Evolutionary conservation across 2,888 invertebrate genomes (phyloP).

Genomic region (Philereme transversata): DNA sequence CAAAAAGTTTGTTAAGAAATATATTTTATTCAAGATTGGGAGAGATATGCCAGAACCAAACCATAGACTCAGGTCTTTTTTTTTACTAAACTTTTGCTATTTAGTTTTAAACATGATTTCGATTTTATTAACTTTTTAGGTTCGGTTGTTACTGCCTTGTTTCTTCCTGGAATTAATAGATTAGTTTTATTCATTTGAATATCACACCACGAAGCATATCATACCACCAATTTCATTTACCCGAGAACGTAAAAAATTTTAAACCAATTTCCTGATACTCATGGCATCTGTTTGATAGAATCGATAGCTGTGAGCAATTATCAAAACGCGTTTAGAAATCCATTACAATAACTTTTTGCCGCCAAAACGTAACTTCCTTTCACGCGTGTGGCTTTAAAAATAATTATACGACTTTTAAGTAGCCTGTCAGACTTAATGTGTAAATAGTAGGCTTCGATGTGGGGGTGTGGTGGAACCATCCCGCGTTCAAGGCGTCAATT

Average conservation of each 20-base stretch:
- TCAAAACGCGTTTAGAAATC: conserved; percentile 66
- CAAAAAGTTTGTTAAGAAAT: too few relatives aligned
- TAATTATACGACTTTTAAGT: conserved; percentile 78
- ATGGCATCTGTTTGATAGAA: conserved; percentile 64
- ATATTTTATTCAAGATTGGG: too few relatives aligned
- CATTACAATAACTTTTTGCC: conserved; percentile 66
- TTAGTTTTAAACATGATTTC: too few relatives aligned
- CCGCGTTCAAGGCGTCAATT: conserved; percentile 72
- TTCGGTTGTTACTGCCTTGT: too few relatives aligned
- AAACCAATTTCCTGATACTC: conserved; percentile 47
- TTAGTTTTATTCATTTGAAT: not conserved
- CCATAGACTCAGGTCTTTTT: too few relatives aligned
- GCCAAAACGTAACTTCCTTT: conserved; percentile 53
- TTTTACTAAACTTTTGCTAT: too few relatives aligned
- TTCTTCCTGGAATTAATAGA: too few relatives aligned
- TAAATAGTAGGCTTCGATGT: conserved; percentile 74
- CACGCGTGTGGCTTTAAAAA: conserved; percentile 67
- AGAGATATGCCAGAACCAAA: too few relatives aligned
- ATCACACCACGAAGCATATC: conserved; percentile 1
- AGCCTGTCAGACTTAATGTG: conserved; percentile 81
- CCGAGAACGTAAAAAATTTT: conserved; percentile 5
- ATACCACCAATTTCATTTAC: conserved; percentile 16
- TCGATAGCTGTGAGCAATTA: conserved; percentile 64
- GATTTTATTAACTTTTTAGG: too few relatives aligned
- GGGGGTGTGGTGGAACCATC: conserved; percentile 45